Percentiles rank a stretch among this genome's conserved stretches.
Evolutionary conservation across 2,888 invertebrate genomes (phyloP).

Genomic region (Stictocephala bisonia): DNA sequence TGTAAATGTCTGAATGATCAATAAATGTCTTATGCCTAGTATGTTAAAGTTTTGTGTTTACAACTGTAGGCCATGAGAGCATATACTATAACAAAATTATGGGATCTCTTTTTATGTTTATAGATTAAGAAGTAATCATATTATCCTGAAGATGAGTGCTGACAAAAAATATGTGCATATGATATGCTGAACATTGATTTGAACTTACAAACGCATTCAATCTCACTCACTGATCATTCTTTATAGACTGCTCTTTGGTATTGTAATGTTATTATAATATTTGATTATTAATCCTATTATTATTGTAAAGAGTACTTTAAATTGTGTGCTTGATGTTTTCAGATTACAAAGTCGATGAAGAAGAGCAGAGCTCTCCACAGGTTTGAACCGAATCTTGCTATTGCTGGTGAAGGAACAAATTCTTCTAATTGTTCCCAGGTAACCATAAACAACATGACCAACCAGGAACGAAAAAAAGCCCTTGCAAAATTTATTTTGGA

Average conservation of each 20-base stretch:
- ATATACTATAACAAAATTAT: too few species aligned
- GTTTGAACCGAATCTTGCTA: neutral
- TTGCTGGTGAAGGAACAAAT: neutral
- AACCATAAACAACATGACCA: slow-evolving; percentile 1
- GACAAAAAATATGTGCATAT: too few species aligned
- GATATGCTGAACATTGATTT: too few species aligned
- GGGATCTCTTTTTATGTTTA: too few species aligned
- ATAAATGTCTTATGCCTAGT: too few species aligned
- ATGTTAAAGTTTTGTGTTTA: too few species aligned
- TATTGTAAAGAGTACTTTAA: neutral
- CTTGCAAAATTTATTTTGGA: slow-evolving; percentile 5
- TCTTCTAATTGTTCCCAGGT: neutral
- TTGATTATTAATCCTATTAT: neutral
- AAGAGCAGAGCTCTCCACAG: slow-evolving; percentile 26
- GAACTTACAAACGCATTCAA: too few species aligned
- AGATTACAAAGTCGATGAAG: slow-evolving; percentile 18
- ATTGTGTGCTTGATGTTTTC: neutral
- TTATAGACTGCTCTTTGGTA: neutral
- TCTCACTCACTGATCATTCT: neutral
- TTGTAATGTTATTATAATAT: neutral
- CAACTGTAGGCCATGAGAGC: too few species aligned
- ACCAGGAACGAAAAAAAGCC: slow-evolving; percentile 30
- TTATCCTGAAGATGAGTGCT: too few species aligned
- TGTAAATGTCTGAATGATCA: too few species aligned
- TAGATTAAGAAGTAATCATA: too few species aligned